These are phyloP conservation scores for Synanthedon formicaeformis DNA, from an alignment of 2,888 invertebrate genomes.

Conservation along the genomic window DNA sequence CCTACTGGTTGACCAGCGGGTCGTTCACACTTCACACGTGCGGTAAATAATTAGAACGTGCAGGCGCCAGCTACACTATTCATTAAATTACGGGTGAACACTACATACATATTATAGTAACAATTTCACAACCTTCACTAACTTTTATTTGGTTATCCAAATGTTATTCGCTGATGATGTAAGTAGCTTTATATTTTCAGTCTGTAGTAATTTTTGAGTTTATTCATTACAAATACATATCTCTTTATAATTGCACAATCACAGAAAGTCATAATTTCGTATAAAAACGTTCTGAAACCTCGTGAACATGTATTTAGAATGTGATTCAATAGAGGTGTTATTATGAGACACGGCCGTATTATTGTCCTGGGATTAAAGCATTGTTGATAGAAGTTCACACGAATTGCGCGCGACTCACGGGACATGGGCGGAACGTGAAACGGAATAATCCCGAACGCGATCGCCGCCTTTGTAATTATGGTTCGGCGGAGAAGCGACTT, in stretches of 20 bases:
- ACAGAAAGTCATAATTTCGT: too few relatives aligned
- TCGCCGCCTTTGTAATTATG: slow-evolving; percentile 3
- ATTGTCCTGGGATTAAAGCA: neutral
- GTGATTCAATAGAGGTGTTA: neutral
- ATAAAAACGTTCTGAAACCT: too few relatives aligned
- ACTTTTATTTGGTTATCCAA: too few relatives aligned
- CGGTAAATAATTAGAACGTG: slow-evolving; percentile 15
- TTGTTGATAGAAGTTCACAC: neutral
- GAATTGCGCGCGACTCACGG: neutral
- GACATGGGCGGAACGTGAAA: neutral
- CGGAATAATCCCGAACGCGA: neutral
- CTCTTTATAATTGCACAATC: too few relatives aligned
- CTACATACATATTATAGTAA: too few relatives aligned
- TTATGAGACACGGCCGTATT: neutral
- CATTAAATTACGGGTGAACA: too few relatives aligned
- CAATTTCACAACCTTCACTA: too few relatives aligned
- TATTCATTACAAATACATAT: too few relatives aligned
- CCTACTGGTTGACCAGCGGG: slow-evolving; percentile 3
- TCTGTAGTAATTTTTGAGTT: too few relatives aligned
- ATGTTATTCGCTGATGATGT: too few relatives aligned
- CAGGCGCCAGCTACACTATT: neutral
- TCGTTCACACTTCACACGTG: slow-evolving; percentile 12
- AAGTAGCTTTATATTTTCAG: too few relatives aligned
- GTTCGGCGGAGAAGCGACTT: slow-evolving; percentile 2
- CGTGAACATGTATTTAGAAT: neutral